phyloP scores from a whole-genome alignment of 2,888 invertebrate species.

The Exocentrus adspersus region DNA sequence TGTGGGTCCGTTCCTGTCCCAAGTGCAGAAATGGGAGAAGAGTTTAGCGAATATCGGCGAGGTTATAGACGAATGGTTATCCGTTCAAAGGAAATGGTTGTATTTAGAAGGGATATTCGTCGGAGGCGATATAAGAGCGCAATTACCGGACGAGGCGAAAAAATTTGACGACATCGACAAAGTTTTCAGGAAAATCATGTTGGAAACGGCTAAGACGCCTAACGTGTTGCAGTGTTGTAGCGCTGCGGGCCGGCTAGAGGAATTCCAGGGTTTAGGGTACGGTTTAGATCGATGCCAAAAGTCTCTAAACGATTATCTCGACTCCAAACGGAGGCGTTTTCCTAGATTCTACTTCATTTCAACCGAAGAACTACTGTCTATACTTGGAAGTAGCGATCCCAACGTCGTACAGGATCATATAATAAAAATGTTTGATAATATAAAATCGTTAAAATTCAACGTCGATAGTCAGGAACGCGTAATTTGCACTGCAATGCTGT shows the following conservation, averaged over 20 bases:
- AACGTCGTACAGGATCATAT: slow-evolving; percentile 91
- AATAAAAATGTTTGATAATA: slow-evolving; percentile 96
- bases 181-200: slow-evolving; percentile 83
- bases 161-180: slow-evolving; percentile 92
- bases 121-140: slow-evolving; percentile 86
- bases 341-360: slow-evolving; percentile 95
- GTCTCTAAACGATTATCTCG: slow-evolving; percentile 89
- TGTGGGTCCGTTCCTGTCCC: slow-evolving; percentile 85
- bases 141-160: slow-evolving; percentile 88
- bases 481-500: slow-evolving; percentile 84
- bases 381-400: slow-evolving; percentile 87
- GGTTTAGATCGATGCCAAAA: slow-evolving; percentile 92
- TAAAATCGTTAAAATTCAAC: slow-evolving; percentile 77
- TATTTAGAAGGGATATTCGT: slow-evolving; percentile 93
- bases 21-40: slow-evolving; percentile 89
- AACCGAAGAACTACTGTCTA: slow-evolving; percentile 89
- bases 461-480: slow-evolving; percentile 74
- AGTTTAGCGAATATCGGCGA: slow-evolving; percentile 82
- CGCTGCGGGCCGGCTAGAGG: slow-evolving; percentile 76
- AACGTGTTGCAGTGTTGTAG: slow-evolving; percentile 84
- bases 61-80: slow-evolving; percentile 88
- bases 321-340: slow-evolving; percentile 86
- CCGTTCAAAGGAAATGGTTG: slow-evolving; percentile 89
- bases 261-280: slow-evolving; percentile 75
- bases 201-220: slow-evolving; percentile 82